Evolutionary conservation across 2,113 vertebrate species (phyloP).

Genomic region (Colaptes auratus): DNA sequence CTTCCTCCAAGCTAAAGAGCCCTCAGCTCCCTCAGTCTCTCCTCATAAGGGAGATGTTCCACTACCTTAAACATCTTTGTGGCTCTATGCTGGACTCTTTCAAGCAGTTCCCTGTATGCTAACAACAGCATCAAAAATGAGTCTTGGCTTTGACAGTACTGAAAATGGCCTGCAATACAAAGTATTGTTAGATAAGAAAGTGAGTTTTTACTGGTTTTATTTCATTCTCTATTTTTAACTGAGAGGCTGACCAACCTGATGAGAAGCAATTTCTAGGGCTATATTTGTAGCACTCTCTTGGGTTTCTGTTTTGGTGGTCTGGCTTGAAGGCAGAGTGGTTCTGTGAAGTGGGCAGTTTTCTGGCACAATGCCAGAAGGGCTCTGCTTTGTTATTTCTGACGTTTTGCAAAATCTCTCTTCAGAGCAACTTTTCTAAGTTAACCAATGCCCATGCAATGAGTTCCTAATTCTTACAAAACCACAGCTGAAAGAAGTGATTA

Average conservation of each 20-base stretch:
- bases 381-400: slow-evolving; percentile 31
- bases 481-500: slow-evolving; percentile 23
- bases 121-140: too few species aligned
- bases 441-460: neutral
- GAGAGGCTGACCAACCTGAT: slow-evolving; percentile 40
- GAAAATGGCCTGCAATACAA: too few species aligned
- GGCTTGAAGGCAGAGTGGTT: slow-evolving; percentile 52
- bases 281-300: slow-evolving; percentile 52
- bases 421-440: slow-evolving; percentile 41
- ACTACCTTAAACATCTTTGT: too few species aligned
- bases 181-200: too few species aligned
- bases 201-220: neutral
- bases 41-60: too few species aligned
- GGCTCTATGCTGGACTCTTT: too few species aligned
- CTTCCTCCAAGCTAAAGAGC: too few species aligned
- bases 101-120: too few species aligned
- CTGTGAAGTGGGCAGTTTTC: slow-evolving; percentile 59
- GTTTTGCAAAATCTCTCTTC: slow-evolving; percentile 39
- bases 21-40: too few species aligned
- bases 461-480: slow-evolving; percentile 4
- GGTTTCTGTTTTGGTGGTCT: slow-evolving; percentile 70
- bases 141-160: too few species aligned
- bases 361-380: slow-evolving; percentile 31
- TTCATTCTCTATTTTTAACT: neutral
- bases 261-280: slow-evolving; percentile 46